Evolutionary conservation across 2,888 invertebrate species (phyloP).

Genomic region (Lithosia quadra): DNA sequence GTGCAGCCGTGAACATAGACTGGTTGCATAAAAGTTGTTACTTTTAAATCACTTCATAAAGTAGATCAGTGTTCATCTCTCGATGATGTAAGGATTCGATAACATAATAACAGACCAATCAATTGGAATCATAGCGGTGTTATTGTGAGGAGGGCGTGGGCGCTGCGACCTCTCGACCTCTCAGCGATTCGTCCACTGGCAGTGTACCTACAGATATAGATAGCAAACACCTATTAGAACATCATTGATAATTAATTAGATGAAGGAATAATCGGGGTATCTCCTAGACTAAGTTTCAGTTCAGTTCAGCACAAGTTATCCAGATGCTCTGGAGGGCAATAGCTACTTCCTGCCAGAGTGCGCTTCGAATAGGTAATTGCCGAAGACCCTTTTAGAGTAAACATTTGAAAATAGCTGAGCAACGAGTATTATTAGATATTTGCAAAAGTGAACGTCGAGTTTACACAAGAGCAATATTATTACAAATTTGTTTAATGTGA

Average conservation of each 20-base stretch:
- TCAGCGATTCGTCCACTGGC: background rate
- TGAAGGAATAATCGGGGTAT: too few species aligned
- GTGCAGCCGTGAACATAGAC: background rate
- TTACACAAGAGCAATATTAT: slow-evolving; percentile 2
- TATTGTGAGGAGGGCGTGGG: background rate
- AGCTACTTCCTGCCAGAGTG: background rate
- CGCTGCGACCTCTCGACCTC: background rate
- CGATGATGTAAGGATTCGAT: background rate
- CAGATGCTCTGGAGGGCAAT: background rate
- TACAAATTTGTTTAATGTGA: slow-evolving; percentile 2
- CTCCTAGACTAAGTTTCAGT: too few species aligned
- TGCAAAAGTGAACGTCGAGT: slow-evolving; percentile 3
- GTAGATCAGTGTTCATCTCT: background rate
- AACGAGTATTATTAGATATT: background rate
- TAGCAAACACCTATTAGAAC: too few species aligned
- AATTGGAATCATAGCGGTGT: background rate
- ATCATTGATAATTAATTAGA: too few species aligned
- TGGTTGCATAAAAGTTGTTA: background rate
- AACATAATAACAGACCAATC: background rate
- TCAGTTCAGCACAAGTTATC: background rate
- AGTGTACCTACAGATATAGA: background rate
- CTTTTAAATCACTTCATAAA: background rate
- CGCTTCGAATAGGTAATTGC: background rate
- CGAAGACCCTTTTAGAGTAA: background rate
- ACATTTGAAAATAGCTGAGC: slow-evolving; percentile 9